Evolutionary conservation across 64 coral and sea anemone species (phyloP).

Genomic region (Orbicella faveolata): DNA sequence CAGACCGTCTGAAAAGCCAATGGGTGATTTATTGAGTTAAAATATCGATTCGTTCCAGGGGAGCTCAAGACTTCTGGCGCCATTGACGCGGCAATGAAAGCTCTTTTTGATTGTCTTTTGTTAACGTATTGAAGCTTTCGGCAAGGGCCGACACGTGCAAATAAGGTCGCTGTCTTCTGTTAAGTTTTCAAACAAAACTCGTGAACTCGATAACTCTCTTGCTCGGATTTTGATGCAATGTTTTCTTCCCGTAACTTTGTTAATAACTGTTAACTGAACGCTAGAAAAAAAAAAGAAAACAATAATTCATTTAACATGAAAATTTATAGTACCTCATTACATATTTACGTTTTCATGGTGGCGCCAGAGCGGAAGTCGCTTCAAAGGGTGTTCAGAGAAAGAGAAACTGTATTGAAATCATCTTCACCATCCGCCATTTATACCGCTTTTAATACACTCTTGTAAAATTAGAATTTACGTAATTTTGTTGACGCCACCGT

Average conservation of each 20-base stretch:
- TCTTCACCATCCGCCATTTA: too few relatives aligned
- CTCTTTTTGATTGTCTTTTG: conserved; percentile 3
- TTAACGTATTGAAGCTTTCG: neutral
- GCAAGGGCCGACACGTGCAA: neutral
- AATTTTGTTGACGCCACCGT: conserved; percentile 22
- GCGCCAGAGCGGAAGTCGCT: neutral
- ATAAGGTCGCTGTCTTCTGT: neutral
- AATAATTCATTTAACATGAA: too few relatives aligned
- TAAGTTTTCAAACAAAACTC: neutral
- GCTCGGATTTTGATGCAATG: too few relatives aligned
- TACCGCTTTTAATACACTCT: too few relatives aligned
- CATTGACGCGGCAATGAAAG: conserved; percentile 3
- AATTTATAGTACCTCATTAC: too few relatives aligned
- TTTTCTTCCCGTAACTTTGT: too few relatives aligned
- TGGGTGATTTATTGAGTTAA: conserved; percentile 7
- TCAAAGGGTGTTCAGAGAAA: too few relatives aligned
- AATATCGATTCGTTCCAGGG: conserved; percentile 10
- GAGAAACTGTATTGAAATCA: too few relatives aligned
- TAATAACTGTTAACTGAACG: too few relatives aligned
- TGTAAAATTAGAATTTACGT: neutral
- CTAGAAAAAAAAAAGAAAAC: too few relatives aligned
- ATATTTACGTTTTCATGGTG: neutral
- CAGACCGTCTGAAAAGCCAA: neutral
- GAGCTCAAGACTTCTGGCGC: conserved; percentile 19
- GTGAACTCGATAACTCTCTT: too few relatives aligned